phyloP scores from a whole-genome alignment of 1,140 invertebrate genomes.

The Pachypeltis micranthus region DNA sequence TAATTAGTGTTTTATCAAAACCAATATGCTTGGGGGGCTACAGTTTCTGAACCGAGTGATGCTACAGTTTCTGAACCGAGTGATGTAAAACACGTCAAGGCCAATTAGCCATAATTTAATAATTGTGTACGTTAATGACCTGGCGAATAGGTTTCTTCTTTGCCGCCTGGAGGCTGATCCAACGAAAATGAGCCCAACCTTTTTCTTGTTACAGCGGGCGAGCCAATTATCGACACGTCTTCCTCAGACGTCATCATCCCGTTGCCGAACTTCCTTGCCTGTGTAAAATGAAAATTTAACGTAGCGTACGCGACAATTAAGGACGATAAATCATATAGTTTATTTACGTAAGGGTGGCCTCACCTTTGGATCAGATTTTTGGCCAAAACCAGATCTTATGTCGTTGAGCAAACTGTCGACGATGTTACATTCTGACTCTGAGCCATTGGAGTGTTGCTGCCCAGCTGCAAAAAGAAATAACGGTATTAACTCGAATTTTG shows the following conservation, averaged over 20 bases:
- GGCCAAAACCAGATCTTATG: slow-evolving; percentile 48
- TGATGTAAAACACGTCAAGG: no score
- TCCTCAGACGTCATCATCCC: slow-evolving; percentile 46
- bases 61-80: no score
- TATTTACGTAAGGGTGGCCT: no score
- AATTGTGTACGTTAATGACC: no score
- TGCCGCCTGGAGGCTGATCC: slow-evolving; percentile 38
- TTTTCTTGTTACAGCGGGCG: slow-evolving; percentile 51
- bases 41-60: no score
- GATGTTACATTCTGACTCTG: slow-evolving; percentile 58
- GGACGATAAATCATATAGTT: no score
- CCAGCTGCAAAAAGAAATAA: slow-evolving; percentile 41
- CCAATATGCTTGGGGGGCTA: no score
- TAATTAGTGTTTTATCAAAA: no score
- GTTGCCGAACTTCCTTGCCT: slow-evolving; percentile 40
- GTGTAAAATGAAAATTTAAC: not conserved
- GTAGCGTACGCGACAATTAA: not conserved
- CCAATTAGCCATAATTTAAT: no score
- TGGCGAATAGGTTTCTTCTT: slow-evolving; percentile 58
- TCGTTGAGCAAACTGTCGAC: slow-evolving; percentile 63
- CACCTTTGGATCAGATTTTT: slow-evolving; percentile 32
- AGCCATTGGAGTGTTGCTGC: slow-evolving; percentile 59
- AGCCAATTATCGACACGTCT: slow-evolving; percentile 47
- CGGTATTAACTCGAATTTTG: no score
- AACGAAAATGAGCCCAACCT: slow-evolving; percentile 53